Evolutionary conservation across 2,797 vertebrate genomes (phyloP), one percentile per base, ranked within the genome.

Genomic region (Scyliorhinus canicula): DNA sequence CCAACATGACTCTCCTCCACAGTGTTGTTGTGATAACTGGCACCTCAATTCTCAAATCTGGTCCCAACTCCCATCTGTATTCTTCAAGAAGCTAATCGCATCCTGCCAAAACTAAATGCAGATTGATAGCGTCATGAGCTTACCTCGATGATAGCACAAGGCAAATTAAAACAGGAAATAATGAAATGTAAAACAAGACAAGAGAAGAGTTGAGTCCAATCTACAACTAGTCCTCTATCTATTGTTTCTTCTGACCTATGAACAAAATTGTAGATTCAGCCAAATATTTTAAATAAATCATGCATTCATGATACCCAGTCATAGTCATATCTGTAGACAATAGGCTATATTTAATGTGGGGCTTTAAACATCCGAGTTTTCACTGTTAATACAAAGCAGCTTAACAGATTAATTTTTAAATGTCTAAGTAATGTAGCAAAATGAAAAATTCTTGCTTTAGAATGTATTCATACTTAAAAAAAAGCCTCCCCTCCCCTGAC

Each of bases 21-120:
- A 71, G 47, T n/a, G 67, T 55, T 74, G 67, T 50, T 93, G 91
- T 93, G 91, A 67, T 93, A 69, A 69, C 91, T 94, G 93, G 67
- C 31, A 52, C 47, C 28, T 74, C 24, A 94, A 94, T 94, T 74
- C 93, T 71, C 31, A 74, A 28, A 94, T 74, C 47, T 50, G 50
- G 28, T 55, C 31, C 67, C 19, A 52, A 60, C 14, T 35, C 47
- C 67, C 28, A 40, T 94, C 74, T 74, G 47, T 55, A 74, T 50
- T 35, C 44, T 71, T 94, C 52, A 55, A 26, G 47, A 35, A 94
- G 93, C 47, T 24, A 19, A 52, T 94, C n/a, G 50, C 16, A 94
- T n/a, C 93, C 31, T 35, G 16, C 19, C 5, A 35, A 94, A 55
- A 31, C 67, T 74, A 74, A 94, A 50, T 47, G 47, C 21, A 7